Percentiles rank a stretch among this genome's conserved stretches.
Conservation (phyloP, 1,140 invertebrate species). For the Bombus haemorrhoidalis region DNA sequence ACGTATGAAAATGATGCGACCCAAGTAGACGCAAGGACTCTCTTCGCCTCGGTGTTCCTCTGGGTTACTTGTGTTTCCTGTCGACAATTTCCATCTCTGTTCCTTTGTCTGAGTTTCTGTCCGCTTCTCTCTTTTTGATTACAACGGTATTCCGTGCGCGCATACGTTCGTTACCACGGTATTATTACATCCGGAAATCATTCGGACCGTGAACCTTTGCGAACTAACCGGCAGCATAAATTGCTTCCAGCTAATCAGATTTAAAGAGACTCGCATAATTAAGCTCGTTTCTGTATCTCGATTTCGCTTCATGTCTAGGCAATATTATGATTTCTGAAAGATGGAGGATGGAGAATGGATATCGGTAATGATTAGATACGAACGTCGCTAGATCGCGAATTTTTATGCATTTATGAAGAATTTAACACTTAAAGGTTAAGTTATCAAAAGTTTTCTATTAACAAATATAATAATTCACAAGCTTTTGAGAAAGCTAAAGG, state of each 20-base stretch:
- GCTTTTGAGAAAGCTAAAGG: too few species aligned
- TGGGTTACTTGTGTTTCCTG: constrained; percentile 42
- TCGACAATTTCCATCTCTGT: background rate
- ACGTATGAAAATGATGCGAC: constrained; percentile 68
- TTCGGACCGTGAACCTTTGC: constrained; percentile 33
- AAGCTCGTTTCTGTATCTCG: background rate
- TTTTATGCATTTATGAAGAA: too few species aligned
- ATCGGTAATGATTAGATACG: background rate
- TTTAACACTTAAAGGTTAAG: too few species aligned
- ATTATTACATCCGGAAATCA: constrained; percentile 55
- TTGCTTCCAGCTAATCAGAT: constrained; percentile 49
- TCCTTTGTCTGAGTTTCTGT: background rate
- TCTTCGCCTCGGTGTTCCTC: constrained; percentile 7
- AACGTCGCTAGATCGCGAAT: too few species aligned
- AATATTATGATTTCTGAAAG: too few species aligned
- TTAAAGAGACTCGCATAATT: constrained; percentile 25
- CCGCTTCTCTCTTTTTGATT: background rate
- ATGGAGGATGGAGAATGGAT: background rate
- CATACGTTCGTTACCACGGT: constrained; percentile 55
- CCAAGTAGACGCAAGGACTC: constrained; percentile 17
- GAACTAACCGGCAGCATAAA: constrained; percentile 14
- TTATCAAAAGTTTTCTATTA: too few species aligned
- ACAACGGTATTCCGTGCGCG: constrained; percentile 26
- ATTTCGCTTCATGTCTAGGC: background rate
- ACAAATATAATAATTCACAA: too few species aligned